Base-by-base conservation (phyloP, 2,113 vertebrate species). In the Blennius ocellaris region DNA sequence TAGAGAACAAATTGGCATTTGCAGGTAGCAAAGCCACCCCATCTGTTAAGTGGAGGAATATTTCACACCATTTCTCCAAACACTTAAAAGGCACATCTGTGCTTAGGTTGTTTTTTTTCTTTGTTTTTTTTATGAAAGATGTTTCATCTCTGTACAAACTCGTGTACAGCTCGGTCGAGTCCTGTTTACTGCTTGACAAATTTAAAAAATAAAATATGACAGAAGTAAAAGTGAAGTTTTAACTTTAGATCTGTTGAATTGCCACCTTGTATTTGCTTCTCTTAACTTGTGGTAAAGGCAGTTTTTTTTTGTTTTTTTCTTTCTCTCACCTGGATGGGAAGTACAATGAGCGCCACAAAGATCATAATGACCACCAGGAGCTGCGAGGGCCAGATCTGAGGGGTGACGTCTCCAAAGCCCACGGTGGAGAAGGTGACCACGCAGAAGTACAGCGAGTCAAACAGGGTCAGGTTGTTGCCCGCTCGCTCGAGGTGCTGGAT, bases 311-410 rank as follows among this genome's bases (percentile, higher is more conserved):
- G 4, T 2, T 30, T 30, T 30, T 30, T 2, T 30, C 21, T 30
- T 30, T 47, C 9, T 79, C 86, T 84, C 40, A 95, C 94, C 93
- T 95, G 94, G 48, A 95, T 94, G 61, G 94, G 94, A 69, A 95
- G 92, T 59, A 95, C 94, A 6, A 95, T 95, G 73, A 95, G 94
- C 0, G 94, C 94, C 75, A 95, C 94, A 15, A 94, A 95, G 81
- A 95, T 95, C 94, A 95, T 95, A 89, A 95, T 95, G 82, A 95
- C 94, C 69, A 95, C 94, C 74, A 95, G 89, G 7, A 95, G 93
- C 84, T 95, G 94, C 0, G 94, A 95, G 11, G 94, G 94, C 94
- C 94, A 95, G 69, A 95, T 95, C 88, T 93, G 88, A 0, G 94
- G 94, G 6, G 94, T 95, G 80, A 95, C 94, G 11, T 95, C 94